Conservation (phyloP, 2,888 invertebrate genomes). For the Leptinotarsa haldemani region DNA sequence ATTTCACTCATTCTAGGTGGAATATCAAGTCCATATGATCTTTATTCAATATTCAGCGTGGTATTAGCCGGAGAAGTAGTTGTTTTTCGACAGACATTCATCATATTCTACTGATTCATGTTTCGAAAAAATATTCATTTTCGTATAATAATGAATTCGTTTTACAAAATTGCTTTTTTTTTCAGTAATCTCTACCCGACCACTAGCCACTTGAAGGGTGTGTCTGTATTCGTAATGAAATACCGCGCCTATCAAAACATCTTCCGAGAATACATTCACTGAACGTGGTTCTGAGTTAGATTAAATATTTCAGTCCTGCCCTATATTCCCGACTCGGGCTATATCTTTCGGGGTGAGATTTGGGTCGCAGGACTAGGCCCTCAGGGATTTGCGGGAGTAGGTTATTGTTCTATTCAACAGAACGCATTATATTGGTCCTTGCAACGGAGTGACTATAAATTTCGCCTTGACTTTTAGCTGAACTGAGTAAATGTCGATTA, state of each 20-base stretch:
- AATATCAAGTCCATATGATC: too few relatives aligned
- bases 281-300: constrained; percentile 27
- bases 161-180: too few relatives aligned
- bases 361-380: constrained; percentile 24
- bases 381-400: constrained; percentile 28
- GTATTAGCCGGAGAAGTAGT: too few relatives aligned
- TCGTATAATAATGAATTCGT: too few relatives aligned
- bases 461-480: constrained; percentile 9
- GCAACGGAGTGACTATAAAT: constrained; percentile 23
- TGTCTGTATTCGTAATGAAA: neutral
- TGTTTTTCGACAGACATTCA: too few relatives aligned
- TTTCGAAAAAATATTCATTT: too few relatives aligned
- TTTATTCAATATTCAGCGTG: too few relatives aligned
- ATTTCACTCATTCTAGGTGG: too few relatives aligned
- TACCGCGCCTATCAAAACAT: constrained; percentile 6
- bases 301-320: constrained; percentile 39
- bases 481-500: constrained; percentile 10
- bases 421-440: constrained; percentile 25
- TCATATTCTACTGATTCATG: too few relatives aligned
- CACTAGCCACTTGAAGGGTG: neutral
- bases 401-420: constrained; percentile 31
- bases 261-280: constrained; percentile 13
- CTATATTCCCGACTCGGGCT: constrained; percentile 26
- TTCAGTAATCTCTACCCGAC: neutral
- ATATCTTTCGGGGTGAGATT: constrained; percentile 29